A percentile compares a stretch with the other conserved stretches of the same genome.
Evolutionary conservation across 1,140 invertebrate species (phyloP).

Genomic region (Bombus impatiens): DNA sequence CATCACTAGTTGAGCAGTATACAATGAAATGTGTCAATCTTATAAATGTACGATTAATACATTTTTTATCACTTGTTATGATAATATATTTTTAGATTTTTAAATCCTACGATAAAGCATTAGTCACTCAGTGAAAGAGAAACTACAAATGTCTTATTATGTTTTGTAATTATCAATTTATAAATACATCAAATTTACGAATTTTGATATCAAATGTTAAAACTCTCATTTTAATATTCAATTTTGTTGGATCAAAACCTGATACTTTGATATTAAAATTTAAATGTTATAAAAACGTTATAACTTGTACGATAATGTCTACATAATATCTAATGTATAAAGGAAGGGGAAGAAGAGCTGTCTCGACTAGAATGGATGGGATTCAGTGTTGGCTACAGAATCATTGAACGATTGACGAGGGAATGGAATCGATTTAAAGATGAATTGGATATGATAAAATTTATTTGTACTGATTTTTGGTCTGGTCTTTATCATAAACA

Average conservation of each 20-base stretch:
- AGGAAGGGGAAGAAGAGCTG: conserved; percentile 88
- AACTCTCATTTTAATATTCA: neutral
- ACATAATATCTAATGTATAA: conserved; percentile 1
- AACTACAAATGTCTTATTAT: neutral
- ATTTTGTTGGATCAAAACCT: neutral
- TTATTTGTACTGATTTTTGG: conserved; percentile 99
- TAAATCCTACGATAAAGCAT: neutral
- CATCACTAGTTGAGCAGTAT: neutral
- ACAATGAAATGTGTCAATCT: neutral
- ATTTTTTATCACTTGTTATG: neutral
- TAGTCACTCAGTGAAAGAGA: neutral
- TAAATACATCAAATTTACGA: neutral
- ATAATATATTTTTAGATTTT: neutral
- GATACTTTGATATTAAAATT: neutral
- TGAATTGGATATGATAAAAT: conserved; percentile 99
- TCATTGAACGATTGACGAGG: conserved; percentile 96
- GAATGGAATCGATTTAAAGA: conserved; percentile 97
- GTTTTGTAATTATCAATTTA: neutral
- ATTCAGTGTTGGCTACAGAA: conserved; percentile 94
- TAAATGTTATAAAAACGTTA: neutral
- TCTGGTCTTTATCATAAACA: conserved; percentile 98
- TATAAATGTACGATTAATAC: neutral
- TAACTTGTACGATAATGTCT: neutral
- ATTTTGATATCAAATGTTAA: neutral
- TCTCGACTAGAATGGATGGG: conserved; percentile 95